Evolutionary conservation across 2,113 vertebrate genomes (phyloP).

Genomic region (Rhabdomys dilectus): DNA sequence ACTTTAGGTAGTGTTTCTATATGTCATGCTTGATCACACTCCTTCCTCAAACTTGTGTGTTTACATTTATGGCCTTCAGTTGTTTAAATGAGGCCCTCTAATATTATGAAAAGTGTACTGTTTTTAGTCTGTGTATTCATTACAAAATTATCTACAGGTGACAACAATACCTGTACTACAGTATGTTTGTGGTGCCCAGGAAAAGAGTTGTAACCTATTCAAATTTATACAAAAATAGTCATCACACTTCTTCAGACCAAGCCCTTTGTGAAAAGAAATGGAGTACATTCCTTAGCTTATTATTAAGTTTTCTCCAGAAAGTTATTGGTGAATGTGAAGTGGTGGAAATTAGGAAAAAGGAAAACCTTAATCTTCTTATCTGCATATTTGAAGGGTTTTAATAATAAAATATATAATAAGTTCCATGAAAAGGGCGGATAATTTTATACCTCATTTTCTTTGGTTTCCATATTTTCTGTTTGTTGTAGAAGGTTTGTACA

Average conservation of each 20-base stretch:
- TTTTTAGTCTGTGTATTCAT: background rate
- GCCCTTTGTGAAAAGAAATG: background rate
- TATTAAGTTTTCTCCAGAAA: background rate
- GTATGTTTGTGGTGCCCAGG: background rate
- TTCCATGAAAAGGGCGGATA: background rate
- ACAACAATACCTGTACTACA: background rate
- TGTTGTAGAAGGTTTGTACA: background rate
- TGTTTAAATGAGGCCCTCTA: background rate
- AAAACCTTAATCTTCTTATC: background rate
- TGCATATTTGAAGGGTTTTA: background rate
- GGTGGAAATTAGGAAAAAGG: background rate
- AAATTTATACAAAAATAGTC: background rate
- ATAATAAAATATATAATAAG: background rate
- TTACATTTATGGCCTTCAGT: background rate
- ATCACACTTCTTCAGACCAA: background rate
- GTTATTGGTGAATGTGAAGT: background rate
- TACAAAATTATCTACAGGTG: background rate
- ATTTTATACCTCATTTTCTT: background rate
- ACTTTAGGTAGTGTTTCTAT: background rate
- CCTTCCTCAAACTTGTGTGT: background rate
- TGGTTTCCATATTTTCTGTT: background rate
- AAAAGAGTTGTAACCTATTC: background rate
- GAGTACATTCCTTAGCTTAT: background rate
- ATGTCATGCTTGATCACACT: background rate
- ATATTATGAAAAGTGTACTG: background rate